Evolutionary conservation across 2,797 vertebrate genomes (phyloP).

Genomic region (Hemitrygon akajei): DNA sequence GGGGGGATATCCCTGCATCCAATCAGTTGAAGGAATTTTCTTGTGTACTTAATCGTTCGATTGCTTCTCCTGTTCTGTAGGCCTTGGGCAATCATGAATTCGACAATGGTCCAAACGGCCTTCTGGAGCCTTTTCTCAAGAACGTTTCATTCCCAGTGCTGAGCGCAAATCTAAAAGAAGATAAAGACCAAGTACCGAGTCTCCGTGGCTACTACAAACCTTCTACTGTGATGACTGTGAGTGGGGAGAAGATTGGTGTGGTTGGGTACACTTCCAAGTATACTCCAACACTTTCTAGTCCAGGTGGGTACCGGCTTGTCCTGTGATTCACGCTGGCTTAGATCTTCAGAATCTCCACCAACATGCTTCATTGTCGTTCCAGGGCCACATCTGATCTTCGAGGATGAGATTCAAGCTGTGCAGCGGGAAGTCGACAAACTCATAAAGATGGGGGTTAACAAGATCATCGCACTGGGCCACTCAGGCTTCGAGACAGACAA

Average conservation of each 20-base stretch:
- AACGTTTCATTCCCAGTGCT: constrained; percentile 65
- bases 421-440: constrained; percentile 75
- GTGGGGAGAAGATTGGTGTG: constrained; percentile 65
- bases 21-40: too few relatives aligned
- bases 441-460: constrained; percentile 66
- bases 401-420: constrained; percentile 72
- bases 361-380: constrained; percentile 24
- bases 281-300: constrained; percentile 72
- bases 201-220: constrained; percentile 62
- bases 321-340: background rate
- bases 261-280: constrained; percentile 84
- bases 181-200: constrained; percentile 49
- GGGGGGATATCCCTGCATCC: too few relatives aligned
- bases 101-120: constrained; percentile 76
- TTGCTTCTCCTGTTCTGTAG: constrained; percentile 56
- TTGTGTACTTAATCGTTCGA: too few relatives aligned
- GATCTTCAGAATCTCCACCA: too few relatives aligned
- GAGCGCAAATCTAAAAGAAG: constrained; percentile 74
- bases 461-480: constrained; percentile 90
- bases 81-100: constrained; percentile 91
- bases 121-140: constrained; percentile 73
- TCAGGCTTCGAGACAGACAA: constrained; percentile 77
- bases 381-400: constrained; percentile 72
- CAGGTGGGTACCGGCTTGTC: constrained; percentile 57
- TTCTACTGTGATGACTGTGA: constrained; percentile 62